A percentile compares a stretch with the other conserved stretches of the same genome.
Conservation (phyloP, 2,113 vertebrate species). For the Gobiocypris rarus region DNA sequence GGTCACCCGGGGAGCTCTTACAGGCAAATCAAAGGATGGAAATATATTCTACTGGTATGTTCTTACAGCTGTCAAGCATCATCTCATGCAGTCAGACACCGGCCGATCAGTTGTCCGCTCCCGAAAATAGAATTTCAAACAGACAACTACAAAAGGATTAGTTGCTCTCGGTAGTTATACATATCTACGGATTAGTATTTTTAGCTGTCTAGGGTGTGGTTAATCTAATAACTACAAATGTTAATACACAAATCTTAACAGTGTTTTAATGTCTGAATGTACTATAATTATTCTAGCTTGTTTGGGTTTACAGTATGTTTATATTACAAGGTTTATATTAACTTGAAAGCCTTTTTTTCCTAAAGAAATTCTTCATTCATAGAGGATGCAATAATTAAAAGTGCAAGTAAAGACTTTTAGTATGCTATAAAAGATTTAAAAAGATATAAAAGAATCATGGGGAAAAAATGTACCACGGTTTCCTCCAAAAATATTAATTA, state of each 20-base stretch:
- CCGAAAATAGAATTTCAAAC: slow-evolving; percentile 88
- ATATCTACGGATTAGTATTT: slow-evolving; percentile 78
- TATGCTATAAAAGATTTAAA: no score
- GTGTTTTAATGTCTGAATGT: not conserved
- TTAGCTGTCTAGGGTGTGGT: slow-evolving; percentile 64
- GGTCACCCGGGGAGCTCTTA: slow-evolving; percentile 70
- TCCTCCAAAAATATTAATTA: not conserved
- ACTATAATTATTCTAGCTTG: not conserved
- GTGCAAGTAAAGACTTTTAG: no score
- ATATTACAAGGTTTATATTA: not conserved
- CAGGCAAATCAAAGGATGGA: slow-evolving; percentile 76
- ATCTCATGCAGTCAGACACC: slow-evolving; percentile 81
- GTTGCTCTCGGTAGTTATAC: slow-evolving; percentile 80
- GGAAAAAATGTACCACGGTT: not conserved
- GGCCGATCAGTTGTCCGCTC: slow-evolving; percentile 79
- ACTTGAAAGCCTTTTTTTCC: not conserved
- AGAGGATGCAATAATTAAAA: no score
- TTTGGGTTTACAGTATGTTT: not conserved
- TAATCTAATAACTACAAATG: not conserved
- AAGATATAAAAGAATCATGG: not conserved
- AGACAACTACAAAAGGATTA: slow-evolving; percentile 88
- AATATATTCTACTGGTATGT: slow-evolving; percentile 79
- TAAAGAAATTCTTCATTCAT: no score
- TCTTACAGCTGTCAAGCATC: slow-evolving; percentile 86
- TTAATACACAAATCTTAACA: not conserved